Percentiles rank a stretch among this genome's conserved stretches.
Conservation (phyloP, 2,797 vertebrate genomes). For the Xenops minutus region DNA sequence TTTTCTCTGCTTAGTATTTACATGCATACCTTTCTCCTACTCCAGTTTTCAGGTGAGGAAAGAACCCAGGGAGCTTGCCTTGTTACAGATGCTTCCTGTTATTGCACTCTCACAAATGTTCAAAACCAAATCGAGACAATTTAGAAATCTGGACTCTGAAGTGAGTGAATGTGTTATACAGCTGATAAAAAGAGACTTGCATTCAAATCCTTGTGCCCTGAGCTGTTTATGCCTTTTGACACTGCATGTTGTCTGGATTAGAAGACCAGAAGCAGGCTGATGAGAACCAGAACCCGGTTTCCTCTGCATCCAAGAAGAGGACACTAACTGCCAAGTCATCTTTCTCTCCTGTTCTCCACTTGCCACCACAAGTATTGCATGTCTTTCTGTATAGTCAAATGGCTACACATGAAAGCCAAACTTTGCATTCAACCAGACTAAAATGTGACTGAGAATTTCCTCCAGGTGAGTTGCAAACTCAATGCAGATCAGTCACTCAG, state of each 20-base stretch:
- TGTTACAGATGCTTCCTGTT: background rate
- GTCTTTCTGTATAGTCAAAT: background rate
- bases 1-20: background rate
- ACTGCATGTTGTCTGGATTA: background rate
- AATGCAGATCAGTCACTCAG: background rate
- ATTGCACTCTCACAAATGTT: background rate
- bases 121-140: background rate
- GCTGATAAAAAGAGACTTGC: background rate
- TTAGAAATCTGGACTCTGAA: background rate
- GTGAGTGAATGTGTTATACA: background rate
- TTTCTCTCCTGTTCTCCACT: background rate
- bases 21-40: background rate
- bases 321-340: background rate
- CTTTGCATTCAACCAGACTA: background rate
- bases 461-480: background rate
- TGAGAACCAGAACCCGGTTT: background rate
- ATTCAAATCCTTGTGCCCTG: background rate
- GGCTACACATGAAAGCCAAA: background rate
- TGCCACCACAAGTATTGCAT: background rate
- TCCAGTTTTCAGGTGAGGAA: background rate
- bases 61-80: background rate
- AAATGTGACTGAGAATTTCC: background rate
- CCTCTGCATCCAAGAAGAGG: background rate
- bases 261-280: background rate
- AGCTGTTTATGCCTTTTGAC: background rate